Base-by-base conservation (phyloP, 2,113 vertebrate species). In the Phrynosoma platyrhinos region DNA sequence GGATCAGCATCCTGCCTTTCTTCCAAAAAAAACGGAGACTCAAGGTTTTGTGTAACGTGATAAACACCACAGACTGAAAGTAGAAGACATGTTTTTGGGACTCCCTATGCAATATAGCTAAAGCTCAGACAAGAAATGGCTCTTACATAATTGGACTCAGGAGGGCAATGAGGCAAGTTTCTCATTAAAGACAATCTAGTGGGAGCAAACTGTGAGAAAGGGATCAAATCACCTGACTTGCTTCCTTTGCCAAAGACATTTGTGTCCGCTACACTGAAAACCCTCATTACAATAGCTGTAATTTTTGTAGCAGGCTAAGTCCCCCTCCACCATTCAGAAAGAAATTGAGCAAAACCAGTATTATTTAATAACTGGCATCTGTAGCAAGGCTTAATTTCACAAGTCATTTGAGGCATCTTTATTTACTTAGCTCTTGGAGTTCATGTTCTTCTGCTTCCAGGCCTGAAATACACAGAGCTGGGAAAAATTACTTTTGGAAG, bases 151-250 rank as follows among this genome's bases (percentile, higher is more conserved):
- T 79, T 89, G 12, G 9, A 20, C 16, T 16, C 23, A 66, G 40
- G 53, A n/a, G 21, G 0, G 42, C 79, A 74, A 76, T 36, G 78
- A 88, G 80, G 47, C 83, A 89, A 87, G 1, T 0, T 36, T 87
- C 77, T 58, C 82, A 78, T 88, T 88, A 83, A 88, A 85, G 75
- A n/a, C 40, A 69, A 16, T 42, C 78, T 85, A 0, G 42, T 52
- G 27, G 27, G 55, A 58, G 66, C 64, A 42, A 83, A 82, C 82
- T 64, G 82, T 36, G 7, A 85, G 55, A 75, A 32, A 32, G 32
- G 14, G 5, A 78, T 25, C 9, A 87, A 86, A 82, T 27, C 16
- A 62, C 78, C 0, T 90, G 18, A 10, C 74, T 88, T 32, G 42
- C 5, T 55, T 69, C 1, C 13, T 88, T 79, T 86, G 13, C 76